Percentiles rank a stretch among this genome's conserved stretches.
These are phyloP conservation scores for Corynorhinus townsendii DNA, from an alignment of 2,113 vertebrate genomes.

Conservation along the genomic window DNA sequence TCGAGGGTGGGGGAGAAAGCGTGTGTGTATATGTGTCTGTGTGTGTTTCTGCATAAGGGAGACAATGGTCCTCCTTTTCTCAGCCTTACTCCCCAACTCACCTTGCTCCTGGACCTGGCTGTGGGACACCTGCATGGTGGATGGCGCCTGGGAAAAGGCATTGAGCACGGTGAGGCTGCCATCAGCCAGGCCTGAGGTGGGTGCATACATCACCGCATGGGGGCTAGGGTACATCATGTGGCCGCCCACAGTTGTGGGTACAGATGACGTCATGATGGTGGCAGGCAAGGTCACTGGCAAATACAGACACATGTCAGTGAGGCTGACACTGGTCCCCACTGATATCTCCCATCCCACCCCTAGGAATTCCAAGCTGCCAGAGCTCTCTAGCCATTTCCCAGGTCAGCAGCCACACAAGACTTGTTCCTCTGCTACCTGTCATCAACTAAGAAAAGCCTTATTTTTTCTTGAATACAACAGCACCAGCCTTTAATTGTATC, in stretches of 20 bases:
- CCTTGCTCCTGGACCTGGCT: constrained; percentile 92
- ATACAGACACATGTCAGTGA: constrained; percentile 69
- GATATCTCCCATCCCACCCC: neutral
- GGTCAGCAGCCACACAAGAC: neutral
- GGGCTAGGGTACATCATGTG: constrained; percentile 99
- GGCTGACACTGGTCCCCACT: neutral
- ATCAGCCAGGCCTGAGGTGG: constrained; percentile 90
- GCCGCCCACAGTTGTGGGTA: constrained; percentile 94
- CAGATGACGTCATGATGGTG: constrained; percentile 97
- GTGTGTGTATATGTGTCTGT: neutral
- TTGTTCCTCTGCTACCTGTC: neutral
- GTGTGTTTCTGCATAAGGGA: neutral
- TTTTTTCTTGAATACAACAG: neutral
- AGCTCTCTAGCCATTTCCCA: neutral
- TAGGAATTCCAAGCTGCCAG: neutral
- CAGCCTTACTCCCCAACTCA: constrained; percentile 74
- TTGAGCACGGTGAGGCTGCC: constrained; percentile 96
- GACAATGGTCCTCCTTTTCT: neutral
- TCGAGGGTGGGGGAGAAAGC: too few relatives aligned
- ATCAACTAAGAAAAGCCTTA: neutral
- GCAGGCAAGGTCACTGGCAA: constrained; percentile 92
- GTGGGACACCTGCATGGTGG: constrained; percentile 97
- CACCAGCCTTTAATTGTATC: neutral
- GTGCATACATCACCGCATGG: constrained; percentile 97
- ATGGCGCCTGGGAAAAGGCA: constrained; percentile 93